Percentiles rank a stretch among this genome's conserved stretches.
Conservation (phyloP, 2,888 invertebrate genomes). For the Nipponacmea schrenckii region DNA sequence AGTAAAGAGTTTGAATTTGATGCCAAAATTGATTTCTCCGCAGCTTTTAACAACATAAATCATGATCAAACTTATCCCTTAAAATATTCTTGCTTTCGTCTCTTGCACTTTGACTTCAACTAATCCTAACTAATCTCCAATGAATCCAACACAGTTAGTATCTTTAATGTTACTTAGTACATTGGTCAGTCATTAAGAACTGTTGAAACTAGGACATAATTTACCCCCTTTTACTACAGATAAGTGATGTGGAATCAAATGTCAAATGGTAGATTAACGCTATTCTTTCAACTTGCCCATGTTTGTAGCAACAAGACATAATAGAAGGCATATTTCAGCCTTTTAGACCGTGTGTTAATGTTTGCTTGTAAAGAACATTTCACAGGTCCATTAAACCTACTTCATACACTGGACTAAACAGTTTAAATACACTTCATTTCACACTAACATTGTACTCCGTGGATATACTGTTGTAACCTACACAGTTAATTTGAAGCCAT, state of each 20-base stretch:
- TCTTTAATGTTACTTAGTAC: slow-evolving; percentile 1
- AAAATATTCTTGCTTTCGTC: too few relatives aligned
- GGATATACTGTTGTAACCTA: too few relatives aligned
- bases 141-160: background rate
- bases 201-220: background rate
- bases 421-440: slow-evolving; percentile 1
- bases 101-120: too few relatives aligned
- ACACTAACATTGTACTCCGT: background rate
- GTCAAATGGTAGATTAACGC: slow-evolving; percentile 4
- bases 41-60: too few relatives aligned
- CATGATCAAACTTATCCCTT: too few relatives aligned
- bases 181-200: background rate
- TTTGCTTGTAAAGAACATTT: background rate
- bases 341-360: background rate
- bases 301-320: slow-evolving; percentile 5
- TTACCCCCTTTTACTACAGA: background rate
- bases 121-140: too few relatives aligned
- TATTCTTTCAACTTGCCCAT: background rate
- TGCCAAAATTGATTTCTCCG: too few relatives aligned
- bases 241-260: slow-evolving; percentile 5
- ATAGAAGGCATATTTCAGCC: background rate
- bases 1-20: too few relatives aligned
- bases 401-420: slow-evolving; percentile 8
- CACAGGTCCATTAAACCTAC: background rate
- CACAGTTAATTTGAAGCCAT: too few relatives aligned